These are phyloP conservation scores for Polypedilum vanderplanki DNA, from an alignment of 1,140 invertebrate genomes.

Conservation along the genomic window DNA sequence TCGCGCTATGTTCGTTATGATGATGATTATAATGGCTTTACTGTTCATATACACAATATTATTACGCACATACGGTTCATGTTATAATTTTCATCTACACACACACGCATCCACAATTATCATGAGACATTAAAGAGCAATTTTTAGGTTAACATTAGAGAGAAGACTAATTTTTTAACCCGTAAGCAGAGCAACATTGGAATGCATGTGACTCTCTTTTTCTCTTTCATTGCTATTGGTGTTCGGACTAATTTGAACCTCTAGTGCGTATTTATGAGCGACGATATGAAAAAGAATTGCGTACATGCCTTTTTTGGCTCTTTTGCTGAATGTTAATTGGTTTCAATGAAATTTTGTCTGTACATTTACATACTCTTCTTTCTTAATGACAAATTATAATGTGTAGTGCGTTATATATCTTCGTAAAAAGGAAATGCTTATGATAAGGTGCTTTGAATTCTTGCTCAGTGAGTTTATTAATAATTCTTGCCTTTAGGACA, in stretches of 20 bases:
- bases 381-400: slow-evolving; percentile 27
- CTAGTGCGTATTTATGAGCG: not conserved
- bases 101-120: not conserved
- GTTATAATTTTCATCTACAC: not conserved
- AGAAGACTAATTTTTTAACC: not conserved
- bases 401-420: not conserved
- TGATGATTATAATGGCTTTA: not conserved
- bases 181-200: not conserved
- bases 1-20: not conserved
- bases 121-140: not conserved
- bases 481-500: not conserved
- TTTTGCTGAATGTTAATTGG: slow-evolving; percentile 7
- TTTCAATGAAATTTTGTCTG: not conserved
- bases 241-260: not conserved
- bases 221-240: not conserved
- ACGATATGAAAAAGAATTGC: not conserved
- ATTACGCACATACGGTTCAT: not conserved
- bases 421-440: not conserved
- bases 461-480: not conserved
- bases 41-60: no score
- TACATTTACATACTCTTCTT: no score
- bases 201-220: not conserved
- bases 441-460: not conserved
- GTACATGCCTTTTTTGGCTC: not conserved
- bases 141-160: not conserved